These are phyloP conservation scores for Arvicanthis niloticus DNA, from an alignment of 2,113 vertebrate species.

Conservation along the genomic window DNA sequence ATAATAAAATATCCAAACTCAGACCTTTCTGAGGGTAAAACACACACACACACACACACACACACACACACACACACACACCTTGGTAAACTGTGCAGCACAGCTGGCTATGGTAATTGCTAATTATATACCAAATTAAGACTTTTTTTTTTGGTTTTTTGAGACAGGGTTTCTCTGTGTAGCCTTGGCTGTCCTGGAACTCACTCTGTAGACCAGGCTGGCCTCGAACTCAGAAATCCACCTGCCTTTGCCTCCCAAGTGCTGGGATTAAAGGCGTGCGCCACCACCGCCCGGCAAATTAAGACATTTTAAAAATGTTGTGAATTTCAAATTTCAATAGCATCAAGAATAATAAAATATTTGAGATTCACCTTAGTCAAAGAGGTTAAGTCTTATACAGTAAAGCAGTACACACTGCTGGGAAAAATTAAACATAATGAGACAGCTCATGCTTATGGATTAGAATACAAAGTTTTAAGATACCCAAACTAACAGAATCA, in stretches of 20 bases:
- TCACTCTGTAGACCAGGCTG: too few relatives aligned
- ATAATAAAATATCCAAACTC: background rate
- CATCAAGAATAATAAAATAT: background rate
- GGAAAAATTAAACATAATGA: background rate
- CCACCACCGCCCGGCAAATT: too few relatives aligned
- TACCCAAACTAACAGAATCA: background rate
- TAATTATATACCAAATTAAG: background rate
- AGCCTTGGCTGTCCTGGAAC: too few relatives aligned
- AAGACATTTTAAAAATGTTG: background rate
- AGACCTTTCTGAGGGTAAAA: background rate
- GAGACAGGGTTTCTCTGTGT: too few relatives aligned
- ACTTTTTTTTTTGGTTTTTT: too few relatives aligned
- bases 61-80: background rate
- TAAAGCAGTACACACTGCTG: background rate
- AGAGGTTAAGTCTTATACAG: background rate
- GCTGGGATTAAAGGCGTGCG: too few relatives aligned
- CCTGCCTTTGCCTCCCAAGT: too few relatives aligned
- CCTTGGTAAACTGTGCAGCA: background rate
- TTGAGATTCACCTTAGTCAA: background rate
- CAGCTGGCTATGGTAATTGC: background rate
- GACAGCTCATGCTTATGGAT: background rate
- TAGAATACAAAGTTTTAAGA: background rate
- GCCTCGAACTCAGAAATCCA: too few relatives aligned
- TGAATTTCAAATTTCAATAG: constrained; percentile 28
- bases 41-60: background rate